Conservation (phyloP, 2,888 invertebrate genomes). For the Lissocephala sabroskyi region DNA sequence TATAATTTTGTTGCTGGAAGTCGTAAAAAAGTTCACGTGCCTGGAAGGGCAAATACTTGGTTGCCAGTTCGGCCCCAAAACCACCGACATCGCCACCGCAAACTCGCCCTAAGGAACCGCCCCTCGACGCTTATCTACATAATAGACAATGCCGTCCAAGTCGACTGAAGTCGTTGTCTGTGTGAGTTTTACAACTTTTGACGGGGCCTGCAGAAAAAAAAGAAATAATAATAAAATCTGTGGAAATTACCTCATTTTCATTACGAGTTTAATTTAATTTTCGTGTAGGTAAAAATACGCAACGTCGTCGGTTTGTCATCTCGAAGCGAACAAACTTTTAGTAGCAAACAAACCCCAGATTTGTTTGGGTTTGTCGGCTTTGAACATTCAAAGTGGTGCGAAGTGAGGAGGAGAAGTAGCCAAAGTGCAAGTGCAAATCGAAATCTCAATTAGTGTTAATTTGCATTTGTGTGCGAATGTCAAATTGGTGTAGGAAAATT, state of each 20-base stretch:
- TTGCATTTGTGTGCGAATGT: not conserved
- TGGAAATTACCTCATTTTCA: constrained; percentile 45
- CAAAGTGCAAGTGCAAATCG: constrained; percentile 14
- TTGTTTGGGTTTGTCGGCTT: too few species aligned
- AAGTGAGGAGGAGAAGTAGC: too few species aligned
- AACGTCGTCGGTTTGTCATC: too few species aligned
- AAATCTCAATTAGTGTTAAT: constrained; percentile 30
- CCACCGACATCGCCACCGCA: too few species aligned
- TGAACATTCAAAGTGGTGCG: constrained; percentile 3
- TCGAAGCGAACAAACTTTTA: too few species aligned
- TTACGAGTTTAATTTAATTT: constrained; percentile 49
- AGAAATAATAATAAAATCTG: not conserved
- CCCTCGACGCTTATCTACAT: constrained; percentile 34
- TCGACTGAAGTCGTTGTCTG: too few species aligned
- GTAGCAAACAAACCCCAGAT: too few species aligned
- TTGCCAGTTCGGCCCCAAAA: not conserved
- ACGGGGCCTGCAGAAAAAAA: constrained; percentile 12
- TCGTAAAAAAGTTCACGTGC: constrained; percentile 29
- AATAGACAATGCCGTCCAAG: constrained; percentile 21
- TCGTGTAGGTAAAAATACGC: constrained; percentile 14
- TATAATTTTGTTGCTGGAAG: too few species aligned
- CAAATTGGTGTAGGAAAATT: not conserved
- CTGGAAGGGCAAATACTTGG: constrained; percentile 39
- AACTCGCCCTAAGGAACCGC: too few species aligned
- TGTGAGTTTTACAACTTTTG: constrained; percentile 20